A percentile compares a stretch with the other conserved stretches of the same genome.
Evolutionary conservation across 2,113 vertebrate species (phyloP).

Genomic region (Choloepus hoffmanni): DNA sequence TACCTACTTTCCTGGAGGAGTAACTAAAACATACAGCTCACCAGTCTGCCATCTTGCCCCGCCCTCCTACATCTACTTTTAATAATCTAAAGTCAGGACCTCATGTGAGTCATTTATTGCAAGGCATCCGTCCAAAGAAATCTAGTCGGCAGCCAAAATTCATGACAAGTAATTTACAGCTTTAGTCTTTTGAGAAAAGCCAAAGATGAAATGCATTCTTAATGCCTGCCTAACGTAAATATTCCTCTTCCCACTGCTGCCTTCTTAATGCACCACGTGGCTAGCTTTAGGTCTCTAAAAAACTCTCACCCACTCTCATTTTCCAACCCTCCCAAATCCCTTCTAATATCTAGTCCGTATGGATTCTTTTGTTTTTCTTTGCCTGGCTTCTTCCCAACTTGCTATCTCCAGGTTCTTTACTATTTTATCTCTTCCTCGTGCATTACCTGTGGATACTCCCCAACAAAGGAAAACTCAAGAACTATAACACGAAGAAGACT

Average conservation of each 20-base stretch:
- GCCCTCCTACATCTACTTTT: constrained; percentile 62
- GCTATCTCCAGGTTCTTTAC: neutral
- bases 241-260: neutral
- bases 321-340: neutral
- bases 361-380: neutral
- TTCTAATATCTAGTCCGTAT: neutral
- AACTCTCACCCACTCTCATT: neutral
- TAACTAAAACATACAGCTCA: too few species aligned
- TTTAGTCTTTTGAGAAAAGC: constrained; percentile 69
- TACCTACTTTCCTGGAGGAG: too few species aligned
- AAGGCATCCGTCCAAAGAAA: constrained; percentile 74
- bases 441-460: neutral
- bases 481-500: constrained; percentile 3
- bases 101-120: constrained; percentile 67
- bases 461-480: constrained; percentile 56
- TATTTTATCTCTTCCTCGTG: neutral
- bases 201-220: constrained; percentile 72
- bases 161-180: constrained; percentile 70
- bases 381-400: neutral
- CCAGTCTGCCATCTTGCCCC: too few species aligned
- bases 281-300: constrained; percentile 46
- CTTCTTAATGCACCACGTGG: neutral
- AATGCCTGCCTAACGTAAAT: constrained; percentile 63
- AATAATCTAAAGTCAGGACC: constrained; percentile 53
- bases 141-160: constrained; percentile 71